A percentile compares a stretch with the other conserved stretches of the same genome.
Evolutionary conservation across 2,797 vertebrate species (phyloP).

Genomic region (Enteromius thamalakanensis): DNA sequence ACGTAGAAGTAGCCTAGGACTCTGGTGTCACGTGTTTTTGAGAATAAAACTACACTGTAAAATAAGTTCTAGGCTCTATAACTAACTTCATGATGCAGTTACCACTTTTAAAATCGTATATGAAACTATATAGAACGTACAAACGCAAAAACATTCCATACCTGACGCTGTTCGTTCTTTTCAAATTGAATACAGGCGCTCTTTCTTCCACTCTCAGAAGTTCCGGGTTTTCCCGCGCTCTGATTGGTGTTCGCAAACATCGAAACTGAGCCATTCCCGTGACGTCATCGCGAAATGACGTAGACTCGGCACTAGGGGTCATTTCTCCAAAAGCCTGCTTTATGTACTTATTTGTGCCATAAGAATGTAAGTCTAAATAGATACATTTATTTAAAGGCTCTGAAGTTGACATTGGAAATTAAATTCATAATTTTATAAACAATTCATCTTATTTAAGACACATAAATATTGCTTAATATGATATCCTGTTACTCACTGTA

Average conservation of each 20-base stretch:
- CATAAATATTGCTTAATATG: background rate
- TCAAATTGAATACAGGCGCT: constrained; percentile 70
- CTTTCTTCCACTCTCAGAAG: constrained; percentile 63
- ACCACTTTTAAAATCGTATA: background rate
- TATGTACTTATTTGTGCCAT: too few species aligned
- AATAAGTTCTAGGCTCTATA: background rate
- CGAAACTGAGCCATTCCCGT: background rate
- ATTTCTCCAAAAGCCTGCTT: background rate
- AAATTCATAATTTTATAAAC: background rate
- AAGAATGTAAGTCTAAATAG: background rate
- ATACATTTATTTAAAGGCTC: background rate
- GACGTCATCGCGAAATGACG: background rate
- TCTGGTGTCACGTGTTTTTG: background rate
- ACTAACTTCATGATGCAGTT: background rate
- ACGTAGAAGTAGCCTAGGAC: background rate
- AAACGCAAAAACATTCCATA: constrained; percentile 43
- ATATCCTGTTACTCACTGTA: background rate
- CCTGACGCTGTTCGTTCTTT: constrained; percentile 58
- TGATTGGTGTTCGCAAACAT: constrained; percentile 66
- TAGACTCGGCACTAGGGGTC: background rate
- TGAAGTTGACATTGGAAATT: background rate
- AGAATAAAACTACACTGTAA: background rate
- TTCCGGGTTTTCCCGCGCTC: constrained; percentile 66
- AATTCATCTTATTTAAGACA: background rate
- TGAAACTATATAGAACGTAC: background rate